Percentiles rank a stretch among this genome's conserved stretches.
Evolutionary conservation across 2,797 vertebrate species (phyloP).

Genomic region (Etheostoma nigrum): DNA sequence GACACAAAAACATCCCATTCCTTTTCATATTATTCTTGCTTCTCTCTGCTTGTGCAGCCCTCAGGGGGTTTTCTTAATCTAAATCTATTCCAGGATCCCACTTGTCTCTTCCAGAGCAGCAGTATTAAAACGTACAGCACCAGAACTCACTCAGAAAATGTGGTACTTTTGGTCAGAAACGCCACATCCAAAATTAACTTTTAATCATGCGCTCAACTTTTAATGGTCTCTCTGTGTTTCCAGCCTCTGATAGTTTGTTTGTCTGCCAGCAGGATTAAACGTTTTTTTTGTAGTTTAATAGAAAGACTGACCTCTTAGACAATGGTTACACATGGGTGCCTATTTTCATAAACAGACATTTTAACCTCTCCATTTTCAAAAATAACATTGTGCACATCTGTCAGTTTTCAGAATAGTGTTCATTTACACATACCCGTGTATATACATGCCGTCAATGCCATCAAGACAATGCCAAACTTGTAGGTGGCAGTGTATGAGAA

Average conservation of each 20-base stretch:
- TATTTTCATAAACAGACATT: too few relatives aligned
- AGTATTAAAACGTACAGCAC: not conserved
- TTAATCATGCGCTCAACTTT: not conserved
- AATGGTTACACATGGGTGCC: too few relatives aligned
- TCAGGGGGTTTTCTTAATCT: slow-evolving; percentile 26
- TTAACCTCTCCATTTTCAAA: too few relatives aligned
- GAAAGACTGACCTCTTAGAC: slow-evolving; percentile 1
- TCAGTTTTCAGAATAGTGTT: too few relatives aligned
- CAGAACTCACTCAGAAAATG: not conserved
- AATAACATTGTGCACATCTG: too few relatives aligned
- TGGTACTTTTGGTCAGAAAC: not conserved
- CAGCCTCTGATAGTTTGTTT: not conserved
- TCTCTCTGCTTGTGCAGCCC: slow-evolving; percentile 32
- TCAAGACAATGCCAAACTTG: too few relatives aligned
- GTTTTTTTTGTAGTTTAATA: slow-evolving; percentile 22
- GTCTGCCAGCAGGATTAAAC: slow-evolving; percentile 1
- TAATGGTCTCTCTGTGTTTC: not conserved
- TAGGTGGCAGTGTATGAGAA: too few relatives aligned
- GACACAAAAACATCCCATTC: slow-evolving; percentile 40
- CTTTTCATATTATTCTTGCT: slow-evolving; percentile 41
- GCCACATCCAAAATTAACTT: not conserved
- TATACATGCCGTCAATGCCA: too few relatives aligned
- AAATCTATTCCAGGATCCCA: slow-evolving; percentile 53
- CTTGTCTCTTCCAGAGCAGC: slow-evolving; percentile 33
- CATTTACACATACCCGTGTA: too few relatives aligned